Percentiles rank a stretch among this genome's conserved stretches.
Conservation (phyloP, 2,113 vertebrate species). For the Crypturellus undulatus region DNA sequence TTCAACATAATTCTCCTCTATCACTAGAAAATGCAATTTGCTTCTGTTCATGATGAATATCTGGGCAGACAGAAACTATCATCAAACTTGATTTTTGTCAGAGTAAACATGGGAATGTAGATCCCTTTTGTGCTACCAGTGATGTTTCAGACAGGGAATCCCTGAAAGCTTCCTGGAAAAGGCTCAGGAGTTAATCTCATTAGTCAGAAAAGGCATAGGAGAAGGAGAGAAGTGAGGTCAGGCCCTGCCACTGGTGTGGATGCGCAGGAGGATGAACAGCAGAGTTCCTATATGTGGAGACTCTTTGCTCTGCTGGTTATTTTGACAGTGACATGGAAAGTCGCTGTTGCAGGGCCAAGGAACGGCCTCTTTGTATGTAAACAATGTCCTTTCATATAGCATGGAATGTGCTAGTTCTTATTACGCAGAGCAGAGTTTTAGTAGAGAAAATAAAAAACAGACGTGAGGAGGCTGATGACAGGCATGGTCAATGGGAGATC, state of each 20-base stretch:
- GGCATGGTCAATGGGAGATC: not conserved
- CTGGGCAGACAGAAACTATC: not conserved
- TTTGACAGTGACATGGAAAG: not conserved
- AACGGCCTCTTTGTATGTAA: not conserved
- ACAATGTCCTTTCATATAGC: not conserved
- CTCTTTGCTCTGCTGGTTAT: not conserved
- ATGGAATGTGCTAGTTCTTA: not conserved
- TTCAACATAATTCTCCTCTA: not conserved
- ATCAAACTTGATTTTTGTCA: not conserved
- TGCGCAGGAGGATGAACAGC: rapidly evolving
- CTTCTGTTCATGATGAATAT: not conserved
- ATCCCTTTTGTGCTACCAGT: not conserved
- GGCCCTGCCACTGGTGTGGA: not conserved
- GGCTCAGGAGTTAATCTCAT: not conserved
- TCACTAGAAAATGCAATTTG: not conserved
- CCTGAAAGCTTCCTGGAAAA: not conserved
- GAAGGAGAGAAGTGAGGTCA: not conserved
- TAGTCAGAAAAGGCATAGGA: not conserved
- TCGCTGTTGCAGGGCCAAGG: not conserved
- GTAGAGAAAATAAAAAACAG: not conserved
- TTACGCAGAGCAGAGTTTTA: not conserved
- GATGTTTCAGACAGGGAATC: not conserved
- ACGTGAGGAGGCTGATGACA: not conserved
- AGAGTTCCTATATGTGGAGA: not conserved
- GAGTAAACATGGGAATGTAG: not conserved